Conservation (phyloP, 2,888 invertebrate species). For the Ochropleura plecta region DNA sequence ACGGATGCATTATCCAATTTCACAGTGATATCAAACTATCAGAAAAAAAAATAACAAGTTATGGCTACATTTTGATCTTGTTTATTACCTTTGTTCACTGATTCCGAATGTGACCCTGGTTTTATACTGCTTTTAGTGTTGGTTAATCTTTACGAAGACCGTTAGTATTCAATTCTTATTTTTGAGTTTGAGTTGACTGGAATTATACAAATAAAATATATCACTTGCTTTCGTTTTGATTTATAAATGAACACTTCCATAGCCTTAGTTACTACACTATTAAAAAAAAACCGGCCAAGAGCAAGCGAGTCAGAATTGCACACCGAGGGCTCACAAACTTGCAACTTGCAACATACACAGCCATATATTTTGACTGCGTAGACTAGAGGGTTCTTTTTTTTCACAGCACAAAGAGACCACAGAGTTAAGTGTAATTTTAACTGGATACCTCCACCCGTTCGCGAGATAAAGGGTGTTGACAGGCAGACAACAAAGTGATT, state of each 20-base stretch:
- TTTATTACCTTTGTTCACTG: constrained; percentile 24
- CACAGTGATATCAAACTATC: constrained; percentile 36
- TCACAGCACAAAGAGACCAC: too few species aligned
- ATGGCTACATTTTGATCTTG: constrained; percentile 18
- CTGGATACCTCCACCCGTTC: too few species aligned
- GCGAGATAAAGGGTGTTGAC: too few species aligned
- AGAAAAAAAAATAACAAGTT: constrained; percentile 21
- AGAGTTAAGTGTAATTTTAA: too few species aligned
- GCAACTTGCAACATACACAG: too few species aligned
- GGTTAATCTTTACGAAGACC: constrained; percentile 12
- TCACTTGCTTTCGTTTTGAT: neutral
- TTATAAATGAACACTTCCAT: neutral
- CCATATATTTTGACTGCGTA: too few species aligned
- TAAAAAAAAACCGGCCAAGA: too few species aligned
- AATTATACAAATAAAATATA: neutral
- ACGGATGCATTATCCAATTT: constrained; percentile 54
- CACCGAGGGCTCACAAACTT: too few species aligned
- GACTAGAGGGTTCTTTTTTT: too few species aligned
- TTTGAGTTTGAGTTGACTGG: neutral
- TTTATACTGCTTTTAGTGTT: constrained; percentile 4
- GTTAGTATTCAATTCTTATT: constrained; percentile 9
- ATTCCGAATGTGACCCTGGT: neutral
- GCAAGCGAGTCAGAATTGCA: too few species aligned
- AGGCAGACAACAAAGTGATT: too few species aligned
- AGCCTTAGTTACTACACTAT: too few species aligned